Percentiles rank a stretch among this genome's conserved stretches.
Evolutionary conservation across 2,113 vertebrate species (phyloP).

Genomic region (Sylvilagus bachmani): DNA sequence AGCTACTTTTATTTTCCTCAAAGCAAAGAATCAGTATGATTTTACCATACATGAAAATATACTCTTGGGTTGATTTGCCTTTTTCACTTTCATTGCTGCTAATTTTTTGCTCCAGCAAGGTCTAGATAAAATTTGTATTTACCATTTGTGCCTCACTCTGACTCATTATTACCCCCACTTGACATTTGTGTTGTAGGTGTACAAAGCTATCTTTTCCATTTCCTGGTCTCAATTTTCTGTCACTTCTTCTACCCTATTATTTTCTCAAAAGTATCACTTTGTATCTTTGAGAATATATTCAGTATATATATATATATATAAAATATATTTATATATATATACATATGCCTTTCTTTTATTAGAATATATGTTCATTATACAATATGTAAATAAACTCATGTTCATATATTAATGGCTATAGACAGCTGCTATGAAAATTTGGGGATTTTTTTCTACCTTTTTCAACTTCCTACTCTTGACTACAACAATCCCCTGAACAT

Average conservation of each 20-base stretch:
- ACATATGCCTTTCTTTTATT: background rate
- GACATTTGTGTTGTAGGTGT: background rate
- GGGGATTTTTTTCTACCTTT: background rate
- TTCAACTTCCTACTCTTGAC: background rate
- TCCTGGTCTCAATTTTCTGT: accelerated
- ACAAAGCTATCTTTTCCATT: accelerated
- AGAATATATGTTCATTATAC: background rate
- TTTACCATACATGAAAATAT: constrained; percentile 24
- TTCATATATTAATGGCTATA: background rate
- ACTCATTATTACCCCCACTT: background rate
- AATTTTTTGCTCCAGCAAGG: background rate
- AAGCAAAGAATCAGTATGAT: background rate
- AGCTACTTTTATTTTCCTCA: background rate
- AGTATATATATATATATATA: too few species aligned
- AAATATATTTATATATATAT: too few species aligned
- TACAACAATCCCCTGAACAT: background rate
- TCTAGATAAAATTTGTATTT: background rate
- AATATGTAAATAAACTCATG: background rate
- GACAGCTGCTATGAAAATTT: background rate
- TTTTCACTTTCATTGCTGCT: background rate
- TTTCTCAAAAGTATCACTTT: background rate
- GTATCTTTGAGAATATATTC: background rate
- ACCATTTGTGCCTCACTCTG: background rate
- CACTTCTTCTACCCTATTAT: background rate
- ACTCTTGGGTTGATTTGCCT: background rate